A percentile compares a stretch with the other conserved stretches of the same genome.
Conservation (phyloP, 2,797 vertebrate genomes). For the Acanthurus lineatus region DNA sequence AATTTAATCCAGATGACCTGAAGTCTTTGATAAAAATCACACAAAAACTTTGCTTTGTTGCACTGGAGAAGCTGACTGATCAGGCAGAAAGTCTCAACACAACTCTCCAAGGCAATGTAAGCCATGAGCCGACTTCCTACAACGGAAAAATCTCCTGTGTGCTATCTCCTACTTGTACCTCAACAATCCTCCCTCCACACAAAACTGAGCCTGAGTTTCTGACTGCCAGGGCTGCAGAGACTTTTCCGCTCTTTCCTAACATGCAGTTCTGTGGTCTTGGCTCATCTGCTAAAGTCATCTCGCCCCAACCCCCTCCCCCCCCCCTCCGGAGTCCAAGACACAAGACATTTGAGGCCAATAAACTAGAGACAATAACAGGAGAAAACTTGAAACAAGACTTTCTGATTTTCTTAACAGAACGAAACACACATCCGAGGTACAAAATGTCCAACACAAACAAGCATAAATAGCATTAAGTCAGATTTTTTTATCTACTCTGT, state of each 20-base stretch:
- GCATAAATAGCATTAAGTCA: background rate
- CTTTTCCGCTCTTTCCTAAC: slow-evolving; percentile 60
- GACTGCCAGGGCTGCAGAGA: slow-evolving; percentile 63
- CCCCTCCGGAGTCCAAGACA: slow-evolving; percentile 20
- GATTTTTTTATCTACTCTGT: background rate
- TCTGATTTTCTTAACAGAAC: slow-evolving; percentile 39
- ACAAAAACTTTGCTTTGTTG: background rate
- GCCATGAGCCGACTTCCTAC: slow-evolving; percentile 62
- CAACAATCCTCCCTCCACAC: slow-evolving; percentile 50
- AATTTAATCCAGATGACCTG: background rate
- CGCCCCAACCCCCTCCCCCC: background rate
- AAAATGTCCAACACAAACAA: slow-evolving; percentile 40
- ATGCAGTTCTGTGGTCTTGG: slow-evolving; percentile 56
- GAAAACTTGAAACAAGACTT: slow-evolving; percentile 51
- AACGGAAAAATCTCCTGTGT: slow-evolving; percentile 61
- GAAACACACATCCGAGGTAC: slow-evolving; percentile 17
- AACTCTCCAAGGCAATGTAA: slow-evolving; percentile 67
- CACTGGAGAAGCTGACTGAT: slow-evolving; percentile 17
- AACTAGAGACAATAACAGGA: slow-evolving; percentile 61
- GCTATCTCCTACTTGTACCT: slow-evolving; percentile 63
- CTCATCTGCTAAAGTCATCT: slow-evolving; percentile 80
- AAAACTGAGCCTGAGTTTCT: slow-evolving; percentile 44
- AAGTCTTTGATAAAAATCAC: slow-evolving; percentile 2
- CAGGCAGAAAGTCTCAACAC: slow-evolving; percentile 36
- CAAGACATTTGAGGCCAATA: slow-evolving; percentile 51